Conservation (phyloP, 53 echinoderm and acorn worm genomes). For the Arbacia lixula region DNA sequence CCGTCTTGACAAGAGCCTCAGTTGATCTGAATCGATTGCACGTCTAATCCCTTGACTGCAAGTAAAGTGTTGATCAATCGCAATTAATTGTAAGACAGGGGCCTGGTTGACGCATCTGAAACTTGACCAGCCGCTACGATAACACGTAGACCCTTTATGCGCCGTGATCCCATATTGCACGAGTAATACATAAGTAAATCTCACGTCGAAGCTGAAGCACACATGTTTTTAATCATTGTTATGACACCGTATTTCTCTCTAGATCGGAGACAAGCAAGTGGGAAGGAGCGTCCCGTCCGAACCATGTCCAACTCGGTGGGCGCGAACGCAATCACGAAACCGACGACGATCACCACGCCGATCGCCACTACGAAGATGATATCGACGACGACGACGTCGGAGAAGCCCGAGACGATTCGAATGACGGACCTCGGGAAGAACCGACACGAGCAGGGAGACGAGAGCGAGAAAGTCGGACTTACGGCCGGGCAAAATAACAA, state of each 20-base stretch:
- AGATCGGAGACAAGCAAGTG: slow-evolving; percentile 27
- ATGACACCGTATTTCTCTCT: not conserved
- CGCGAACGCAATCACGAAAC: not conserved
- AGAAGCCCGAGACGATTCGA: slow-evolving; percentile 15
- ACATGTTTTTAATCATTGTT: too few species aligned
- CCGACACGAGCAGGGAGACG: slow-evolving; percentile 8
- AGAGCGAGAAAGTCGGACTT: slow-evolving; percentile 11
- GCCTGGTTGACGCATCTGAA: too few species aligned
- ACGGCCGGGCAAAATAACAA: slow-evolving; percentile 16
- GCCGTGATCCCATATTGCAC: too few species aligned
- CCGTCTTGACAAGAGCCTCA: too few species aligned
- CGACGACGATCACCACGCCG: not conserved
- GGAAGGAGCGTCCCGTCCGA: slow-evolving; percentile 25
- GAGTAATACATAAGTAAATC: too few species aligned
- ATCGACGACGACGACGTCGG: not conserved
- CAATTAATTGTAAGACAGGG: too few species aligned
- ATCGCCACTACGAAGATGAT: not conserved
- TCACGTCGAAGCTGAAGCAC: too few species aligned
- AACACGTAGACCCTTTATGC: too few species aligned
- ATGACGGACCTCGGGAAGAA: slow-evolving; percentile 25
- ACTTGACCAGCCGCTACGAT: too few species aligned
- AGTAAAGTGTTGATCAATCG: too few species aligned
- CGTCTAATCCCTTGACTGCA: too few species aligned
- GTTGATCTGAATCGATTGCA: too few species aligned
- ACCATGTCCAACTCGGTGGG: not conserved